phyloP scores from a whole-genome alignment of 53 echinoderm and acorn worm species.

The Echinarachnius parma region DNA sequence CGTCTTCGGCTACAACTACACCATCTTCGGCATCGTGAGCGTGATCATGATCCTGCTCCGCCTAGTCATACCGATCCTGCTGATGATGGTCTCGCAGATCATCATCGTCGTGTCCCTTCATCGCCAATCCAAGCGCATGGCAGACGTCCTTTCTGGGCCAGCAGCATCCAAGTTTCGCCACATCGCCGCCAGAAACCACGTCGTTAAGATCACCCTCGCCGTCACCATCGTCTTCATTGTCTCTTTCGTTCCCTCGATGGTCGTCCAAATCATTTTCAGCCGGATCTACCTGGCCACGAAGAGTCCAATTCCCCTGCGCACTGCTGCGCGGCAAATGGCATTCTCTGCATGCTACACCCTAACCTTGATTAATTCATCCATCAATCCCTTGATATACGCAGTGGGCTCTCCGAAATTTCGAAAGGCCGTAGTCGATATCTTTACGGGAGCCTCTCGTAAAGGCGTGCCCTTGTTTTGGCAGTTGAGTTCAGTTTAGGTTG shows the following conservation, averaged over 20 bases:
- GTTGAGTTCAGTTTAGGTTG: too few species aligned
- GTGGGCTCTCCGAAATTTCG: too few species aligned
- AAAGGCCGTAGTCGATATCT: too few species aligned
- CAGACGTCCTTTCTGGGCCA: conserved; percentile 1
- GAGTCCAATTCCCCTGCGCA: too few species aligned
- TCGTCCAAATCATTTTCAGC: conserved; percentile 38
- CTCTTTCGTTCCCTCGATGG: conserved; percentile 55
- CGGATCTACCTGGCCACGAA: too few species aligned
- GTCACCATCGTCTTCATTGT: conserved; percentile 59
- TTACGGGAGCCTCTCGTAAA: too few species aligned
- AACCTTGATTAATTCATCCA: too few species aligned
- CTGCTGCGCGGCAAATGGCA: too few species aligned
- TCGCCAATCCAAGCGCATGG: conserved; percentile 26
- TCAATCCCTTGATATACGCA: too few species aligned
- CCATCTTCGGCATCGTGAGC: conserved; percentile 28
- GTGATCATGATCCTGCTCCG: conserved; percentile 31
- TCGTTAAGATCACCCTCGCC: conserved; percentile 46
- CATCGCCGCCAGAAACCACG: conserved; percentile 34
- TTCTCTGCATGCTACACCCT: too few species aligned
- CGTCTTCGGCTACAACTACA: too few species aligned
- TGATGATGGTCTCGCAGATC: conserved; percentile 52
- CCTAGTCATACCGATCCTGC: conserved; percentile 36
- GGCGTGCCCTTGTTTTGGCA: too few species aligned
- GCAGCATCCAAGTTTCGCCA: conserved; percentile 38
- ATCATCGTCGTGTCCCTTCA: conserved; percentile 29